Base-by-base conservation (phyloP, 2,113 vertebrate genomes). In the Coregonus clupeaformis region DNA sequence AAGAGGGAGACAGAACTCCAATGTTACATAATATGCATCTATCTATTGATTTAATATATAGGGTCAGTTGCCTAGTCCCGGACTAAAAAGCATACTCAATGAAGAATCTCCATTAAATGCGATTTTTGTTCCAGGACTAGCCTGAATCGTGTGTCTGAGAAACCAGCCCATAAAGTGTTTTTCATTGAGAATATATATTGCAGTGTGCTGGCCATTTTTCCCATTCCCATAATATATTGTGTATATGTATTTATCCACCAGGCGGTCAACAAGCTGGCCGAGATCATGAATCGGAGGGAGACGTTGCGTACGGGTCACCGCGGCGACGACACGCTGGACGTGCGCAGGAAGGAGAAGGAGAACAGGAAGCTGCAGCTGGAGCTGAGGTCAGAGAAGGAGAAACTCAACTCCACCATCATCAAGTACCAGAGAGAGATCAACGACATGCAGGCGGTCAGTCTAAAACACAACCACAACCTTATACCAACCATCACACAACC, bases 401-500 rank as follows among this genome's bases (percentile, higher is more conserved):
- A 99, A 60, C 80, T 99, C 84, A 95, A 95, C 73, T 94, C 94
- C 78, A 94, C 96, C 91, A 96, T 98, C 92, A 93, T 98, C 86
- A 99, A 97, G 68, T 97, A 95, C 85, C 97, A 99, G 90, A 96
- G 90, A 78, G 97, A 99, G 83, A 89, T 99, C 85, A 95, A 92
- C 29, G 98, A 99, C 20, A 97, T 99, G 96, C 96, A 99, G 87
- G 97, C 96, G 65, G 98, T 99, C 92, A 96, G 96, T 91, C 16
- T 16, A 52, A 52, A 52, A 52, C 49, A 52, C 49, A 45, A 45
- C 42, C 42, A 11, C 42, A 52, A 52, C 49, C 49, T 52, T 52
- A 14, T 52, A 5, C 49, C 6, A 18, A 18, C 47, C 47, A 52
- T 52, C 47, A 18, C 47, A 18, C 47, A 18, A 52, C 47, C 47